Base-by-base conservation (phyloP, 2,113 vertebrate species). In the Camelus dromedarius region DNA sequence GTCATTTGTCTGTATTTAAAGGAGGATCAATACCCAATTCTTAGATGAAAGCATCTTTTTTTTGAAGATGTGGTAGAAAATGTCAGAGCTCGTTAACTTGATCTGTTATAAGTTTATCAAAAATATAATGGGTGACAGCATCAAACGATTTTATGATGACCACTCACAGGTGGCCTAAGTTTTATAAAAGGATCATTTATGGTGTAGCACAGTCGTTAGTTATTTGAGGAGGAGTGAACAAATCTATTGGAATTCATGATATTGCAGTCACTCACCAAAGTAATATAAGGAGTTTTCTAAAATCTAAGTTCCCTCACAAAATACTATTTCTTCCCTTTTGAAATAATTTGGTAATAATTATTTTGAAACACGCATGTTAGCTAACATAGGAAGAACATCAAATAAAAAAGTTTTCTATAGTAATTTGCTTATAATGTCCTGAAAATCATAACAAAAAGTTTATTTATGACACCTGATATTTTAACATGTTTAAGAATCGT, bases 41-140 rank as follows among this genome's bases (percentile, higher is more conserved):
- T 64, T 97, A 92, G 82, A 91, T 16, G 0, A 77, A 97, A 97
- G 52, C 14, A 19, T 60, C 18, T 26, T 10, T 93, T 93, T 93
- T 69, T 87, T 42, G 91, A 97, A 96, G 94, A 90, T 96, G 50
- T 96, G 70, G 5, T 42, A 62, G 9, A 8, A 48, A 69, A 46
- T 96, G 91, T 16, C 88, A 97, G 18, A 56, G 62, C 81, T 94
- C 56, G 92, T 97, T 97, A 93, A 38, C 72, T 97, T 96, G 35
- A 13, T 96, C 95, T 98, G 76, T 89, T 38, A 54, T 30, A 96
- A 93, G 50, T 86, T 97, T 97, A 96, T 97, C 88, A 97, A 96
- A 88, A 95, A 96, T 97, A 66, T 85, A 92, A 91, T 93, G 93
- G n/a, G 64, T 97, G 94, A 93, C 64, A 97, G 80, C 46, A 81